Evolutionary conservation across 2,888 invertebrate species (phyloP), one percentile per base, ranked within the genome.

Genomic region (Cantharis lateralis): DNA sequence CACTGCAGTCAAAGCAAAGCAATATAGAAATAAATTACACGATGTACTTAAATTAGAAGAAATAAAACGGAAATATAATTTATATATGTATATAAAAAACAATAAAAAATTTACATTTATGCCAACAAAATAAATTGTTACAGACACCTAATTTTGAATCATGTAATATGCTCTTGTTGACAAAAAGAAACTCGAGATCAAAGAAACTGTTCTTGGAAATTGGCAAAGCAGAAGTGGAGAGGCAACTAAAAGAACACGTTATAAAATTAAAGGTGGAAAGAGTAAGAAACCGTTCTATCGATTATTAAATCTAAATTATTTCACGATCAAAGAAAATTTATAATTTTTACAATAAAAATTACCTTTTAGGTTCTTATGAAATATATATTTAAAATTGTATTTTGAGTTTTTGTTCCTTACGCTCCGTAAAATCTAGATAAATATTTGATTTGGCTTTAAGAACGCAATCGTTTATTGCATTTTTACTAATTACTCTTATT

Each of bases 171-270:
- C 48, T 48, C n/a, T 32, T 48, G 48, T 48, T 48, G 48, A 48
- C 48, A 48, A 48, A 48, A 48, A n/a, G 72, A 71, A 76, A 68
- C 62, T 68, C 5, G 32, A 76, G 76, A 76, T 76, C 76, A 76
- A 76, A 76, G 76, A 72, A 72, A 62, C 70, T 62, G 68, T 68
- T 73, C 72, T 71, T 76, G 64, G 70, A 73, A 76, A 76, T 76
- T 76, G 70, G 76, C 76, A 68, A 76, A 61, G 70, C 66, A 73
- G 73, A 73, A 72, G 72, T 26, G 72, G 66, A 20, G 66, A 63
- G 10, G 72, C 48, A 20, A 61, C 48, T n/a, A 66, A 72, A 61
- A 72, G 66, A 72, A 68, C 66, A 64, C 63, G 72, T 72, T 66
- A 72, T 66, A 16, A 66, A 72, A 72, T 72, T 72, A 72, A 48